Evolutionary conservation across 1,140 invertebrate species (phyloP).

Genomic region (Sesamia nonagrioides): DNA sequence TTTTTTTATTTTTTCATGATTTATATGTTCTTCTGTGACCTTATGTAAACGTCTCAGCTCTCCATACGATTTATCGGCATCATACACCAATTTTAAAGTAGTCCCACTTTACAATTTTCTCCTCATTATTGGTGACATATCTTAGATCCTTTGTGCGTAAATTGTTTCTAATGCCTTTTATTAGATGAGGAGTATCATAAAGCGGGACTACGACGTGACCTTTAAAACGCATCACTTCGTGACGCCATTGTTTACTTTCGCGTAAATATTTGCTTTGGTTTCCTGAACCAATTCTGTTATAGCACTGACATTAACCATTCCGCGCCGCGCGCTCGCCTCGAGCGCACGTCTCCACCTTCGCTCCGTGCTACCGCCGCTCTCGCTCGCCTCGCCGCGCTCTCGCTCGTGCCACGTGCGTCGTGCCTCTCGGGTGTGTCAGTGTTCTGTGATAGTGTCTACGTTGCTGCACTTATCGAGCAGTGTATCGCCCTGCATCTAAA

Average conservation of each 20-base stretch:
- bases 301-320: slow-evolving; percentile 51
- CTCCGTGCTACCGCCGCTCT: too few species aligned
- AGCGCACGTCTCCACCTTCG: too few species aligned
- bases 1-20: slow-evolving; percentile 54
- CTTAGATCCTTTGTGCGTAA: slow-evolving; percentile 54
- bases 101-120: slow-evolving; percentile 1
- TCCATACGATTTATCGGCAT: slow-evolving; percentile 34
- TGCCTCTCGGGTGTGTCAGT: too few species aligned
- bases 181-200: slow-evolving; percentile 59
- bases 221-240: slow-evolving; percentile 46
- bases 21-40: slow-evolving; percentile 59
- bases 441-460: too few species aligned
- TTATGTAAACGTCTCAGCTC: slow-evolving; percentile 51
- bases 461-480: too few species aligned
- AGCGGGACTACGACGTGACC: slow-evolving; percentile 51
- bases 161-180: slow-evolving; percentile 63
- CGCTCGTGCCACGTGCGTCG: too few species aligned
- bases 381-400: too few species aligned
- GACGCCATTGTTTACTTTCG: slow-evolving; percentile 42
- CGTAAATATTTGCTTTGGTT: slow-evolving; percentile 45
- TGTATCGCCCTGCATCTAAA: too few species aligned
- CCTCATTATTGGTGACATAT: slow-evolving; percentile 5
- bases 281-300: slow-evolving; percentile 51
- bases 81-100: slow-evolving; percentile 2
- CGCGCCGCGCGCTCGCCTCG: too few species aligned